Base-by-base conservation (phyloP, 2,888 invertebrate genomes). In the Epirrita christyi region DNA sequence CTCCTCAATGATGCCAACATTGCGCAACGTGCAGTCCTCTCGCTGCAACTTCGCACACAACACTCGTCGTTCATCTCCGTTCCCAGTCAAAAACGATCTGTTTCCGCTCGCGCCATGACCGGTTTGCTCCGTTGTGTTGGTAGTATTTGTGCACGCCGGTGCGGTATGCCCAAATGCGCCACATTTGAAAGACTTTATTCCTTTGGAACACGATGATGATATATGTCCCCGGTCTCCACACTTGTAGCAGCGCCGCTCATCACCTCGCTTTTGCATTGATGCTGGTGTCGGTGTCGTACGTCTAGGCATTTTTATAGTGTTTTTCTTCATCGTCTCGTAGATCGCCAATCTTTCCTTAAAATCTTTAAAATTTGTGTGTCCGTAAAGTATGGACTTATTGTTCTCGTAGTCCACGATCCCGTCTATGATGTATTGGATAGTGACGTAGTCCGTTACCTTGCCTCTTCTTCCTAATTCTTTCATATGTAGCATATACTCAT, bases 121-220 rank as follows among this genome's bases (percentile, higher is more conserved):
- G 36, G 36, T 36, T n/a, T 11, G 43, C 21, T 43, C 43, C 10
- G 21, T 28, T 43, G n/a, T 21, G 43, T 43, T 43, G 43, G 43
- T 43, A 28, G 36, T 36, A n/a, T 2, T 43, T 0, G 43, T 43
- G 11, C 43, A 43, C n/a, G 8, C 2, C 11, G 29, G 43, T 28
- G 29, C 29, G 0, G 28, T 28, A n/a, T 43, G 43, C 11, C 43
- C 43, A 28, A 28, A 27, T n/a, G 29, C 28, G 28, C 43, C 43
- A 43, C 43, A 43, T 43, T 43, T 43, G 28, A 43, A 27, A 28
- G 2, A 28, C 42, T 32, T 32, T 8, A 32, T 32, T 32, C 32
- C 32, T 32, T 32, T 32, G 32, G 32, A 6, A 10, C 32, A 42
- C 8, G 42, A 15, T 8, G 29, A 21, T 28, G 43, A 21, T n/a